Evolutionary conservation across 2,113 vertebrate species (phyloP).

Genomic region (Platysteira castanea): DNA sequence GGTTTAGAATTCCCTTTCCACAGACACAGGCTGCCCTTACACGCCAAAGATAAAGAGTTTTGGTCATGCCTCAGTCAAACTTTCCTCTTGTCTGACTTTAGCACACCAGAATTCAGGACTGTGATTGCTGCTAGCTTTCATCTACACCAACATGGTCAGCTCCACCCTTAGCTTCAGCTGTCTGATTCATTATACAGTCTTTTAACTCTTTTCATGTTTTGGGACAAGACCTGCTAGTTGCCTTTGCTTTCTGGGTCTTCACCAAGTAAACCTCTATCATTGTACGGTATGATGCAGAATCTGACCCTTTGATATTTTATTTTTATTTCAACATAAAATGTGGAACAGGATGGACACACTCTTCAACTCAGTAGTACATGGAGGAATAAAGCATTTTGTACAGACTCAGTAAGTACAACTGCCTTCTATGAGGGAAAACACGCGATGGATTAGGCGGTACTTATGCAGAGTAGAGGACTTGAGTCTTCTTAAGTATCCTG

Average conservation of each 20-base stretch:
- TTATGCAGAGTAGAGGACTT: neutral
- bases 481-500: neutral
- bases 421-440: neutral
- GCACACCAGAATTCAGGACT: neutral
- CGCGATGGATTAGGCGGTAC: fast-evolving
- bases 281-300: neutral
- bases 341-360: neutral
- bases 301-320: neutral
- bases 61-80: neutral
- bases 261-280: neutral
- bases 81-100: neutral
- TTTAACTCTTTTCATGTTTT: neutral
- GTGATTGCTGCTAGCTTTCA: neutral
- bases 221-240: neutral
- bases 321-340: neutral
- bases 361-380: neutral
- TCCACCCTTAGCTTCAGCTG: neutral
- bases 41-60: neutral
- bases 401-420: neutral
- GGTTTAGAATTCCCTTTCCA: neutral
- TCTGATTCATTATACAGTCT: neutral
- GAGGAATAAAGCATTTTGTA: neutral
- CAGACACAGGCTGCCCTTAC: neutral
- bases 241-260: neutral
- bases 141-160: neutral